phyloP scores from a whole-genome alignment of 30 jellyfish, hydroid and myxozoan species.

The Chrysaora quinquecirrha region DNA sequence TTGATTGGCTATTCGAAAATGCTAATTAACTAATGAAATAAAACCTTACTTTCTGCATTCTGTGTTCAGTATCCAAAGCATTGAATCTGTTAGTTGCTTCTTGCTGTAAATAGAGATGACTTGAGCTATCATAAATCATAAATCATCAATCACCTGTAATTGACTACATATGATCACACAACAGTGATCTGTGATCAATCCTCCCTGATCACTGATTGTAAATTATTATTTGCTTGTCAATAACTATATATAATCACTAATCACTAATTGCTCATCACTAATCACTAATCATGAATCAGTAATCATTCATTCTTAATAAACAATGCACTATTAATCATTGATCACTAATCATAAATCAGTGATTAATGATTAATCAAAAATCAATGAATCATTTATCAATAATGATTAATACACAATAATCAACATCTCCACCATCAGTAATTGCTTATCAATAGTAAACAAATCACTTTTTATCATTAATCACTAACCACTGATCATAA shows the following conservation, averaged over 20 bases:
- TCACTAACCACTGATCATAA: background rate
- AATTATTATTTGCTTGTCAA: no score
- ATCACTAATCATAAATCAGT: background rate
- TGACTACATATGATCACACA: no score
- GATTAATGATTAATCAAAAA: no score
- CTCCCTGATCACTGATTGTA: no score
- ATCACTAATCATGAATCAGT: background rate
- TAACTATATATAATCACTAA: no score
- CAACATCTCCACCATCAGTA: background rate
- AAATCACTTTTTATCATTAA: background rate
- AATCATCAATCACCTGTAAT: no score
- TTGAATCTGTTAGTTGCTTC: constrained; percentile 85
- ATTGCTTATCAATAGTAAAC: background rate
- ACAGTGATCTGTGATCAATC: no score
- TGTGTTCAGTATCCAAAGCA: constrained; percentile 89
- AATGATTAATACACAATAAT: background rate
- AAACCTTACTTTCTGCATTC: constrained; percentile 83
- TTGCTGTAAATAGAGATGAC: constrained; percentile 56
- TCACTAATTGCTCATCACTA: background rate
- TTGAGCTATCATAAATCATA: no score
- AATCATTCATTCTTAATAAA: no score
- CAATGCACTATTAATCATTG: background rate
- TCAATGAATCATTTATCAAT: background rate
- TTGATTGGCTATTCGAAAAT: no score
- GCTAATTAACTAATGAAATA: background rate